Percentiles rank a stretch among this genome's conserved stretches.
Evolutionary conservation across 2,113 vertebrate genomes (phyloP).

Genomic region (Serilophus lunatus): DNA sequence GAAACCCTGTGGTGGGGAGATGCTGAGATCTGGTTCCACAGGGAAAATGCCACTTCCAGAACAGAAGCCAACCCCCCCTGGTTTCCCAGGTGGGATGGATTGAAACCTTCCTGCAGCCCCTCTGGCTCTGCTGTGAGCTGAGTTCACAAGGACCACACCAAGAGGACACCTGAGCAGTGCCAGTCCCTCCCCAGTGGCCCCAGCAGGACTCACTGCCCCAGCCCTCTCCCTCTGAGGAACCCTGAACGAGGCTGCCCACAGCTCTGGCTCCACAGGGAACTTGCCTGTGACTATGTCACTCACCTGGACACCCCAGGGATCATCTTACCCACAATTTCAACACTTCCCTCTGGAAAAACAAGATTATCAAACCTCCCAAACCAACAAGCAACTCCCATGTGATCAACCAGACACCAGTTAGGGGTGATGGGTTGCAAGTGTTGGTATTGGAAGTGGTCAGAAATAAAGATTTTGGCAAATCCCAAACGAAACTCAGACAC

Average conservation of each 20-base stretch:
- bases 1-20: not conserved
- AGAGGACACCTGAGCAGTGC: not conserved
- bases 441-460: not conserved
- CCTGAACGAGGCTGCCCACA: too few relatives aligned
- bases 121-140: not conserved
- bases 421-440: not conserved
- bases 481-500: not conserved
- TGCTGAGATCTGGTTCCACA: fast-evolving
- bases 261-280: too few relatives aligned
- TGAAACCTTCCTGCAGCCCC: too few relatives aligned
- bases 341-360: not conserved
- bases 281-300: too few relatives aligned
- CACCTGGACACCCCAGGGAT: not conserved
- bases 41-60: not conserved
- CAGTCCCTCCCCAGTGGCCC: too few relatives aligned
- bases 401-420: fast-evolving
- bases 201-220: too few relatives aligned
- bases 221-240: too few relatives aligned
- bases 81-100: too few relatives aligned
- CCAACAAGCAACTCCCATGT: not conserved
- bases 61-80: too few relatives aligned
- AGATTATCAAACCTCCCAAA: not conserved
- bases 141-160: too few relatives aligned
- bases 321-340: not conserved
- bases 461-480: not conserved